These are phyloP conservation scores for Muntiacus reevesi DNA, from an alignment of 2,113 vertebrate species.

Conservation along the genomic window DNA sequence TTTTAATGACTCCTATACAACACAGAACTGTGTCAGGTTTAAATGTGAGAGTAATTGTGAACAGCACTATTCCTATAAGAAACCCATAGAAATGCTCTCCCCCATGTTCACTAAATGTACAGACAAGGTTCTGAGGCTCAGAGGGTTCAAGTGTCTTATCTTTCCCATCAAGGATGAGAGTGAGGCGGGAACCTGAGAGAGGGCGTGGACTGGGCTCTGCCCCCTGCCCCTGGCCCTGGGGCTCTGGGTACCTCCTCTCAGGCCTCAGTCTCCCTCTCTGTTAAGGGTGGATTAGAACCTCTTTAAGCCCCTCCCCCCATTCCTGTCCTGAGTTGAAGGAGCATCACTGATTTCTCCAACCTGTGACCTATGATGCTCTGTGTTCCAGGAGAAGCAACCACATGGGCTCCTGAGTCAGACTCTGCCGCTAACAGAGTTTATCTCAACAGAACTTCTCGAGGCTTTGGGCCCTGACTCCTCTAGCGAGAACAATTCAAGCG, in stretches of 20 bases:
- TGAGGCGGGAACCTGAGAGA: not conserved
- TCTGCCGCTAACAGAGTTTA: not conserved
- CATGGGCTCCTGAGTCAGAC: not conserved
- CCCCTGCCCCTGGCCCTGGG: not conserved
- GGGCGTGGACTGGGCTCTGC: not conserved
- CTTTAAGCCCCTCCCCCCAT: not conserved
- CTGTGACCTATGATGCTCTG: not conserved
- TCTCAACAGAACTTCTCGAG: not conserved
- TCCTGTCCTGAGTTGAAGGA: not conserved
- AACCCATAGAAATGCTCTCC: not conserved
- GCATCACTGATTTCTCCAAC: not conserved
- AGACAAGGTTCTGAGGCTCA: not conserved
- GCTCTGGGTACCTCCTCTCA: not conserved
- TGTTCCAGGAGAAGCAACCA: not conserved
- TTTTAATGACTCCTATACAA: slow-evolving; percentile 5
- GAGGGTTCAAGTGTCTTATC: not conserved
- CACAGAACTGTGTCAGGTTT: not conserved
- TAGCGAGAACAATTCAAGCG: not conserved
- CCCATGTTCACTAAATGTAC: not conserved
- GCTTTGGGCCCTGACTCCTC: not conserved
- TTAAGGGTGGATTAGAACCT: not conserved
- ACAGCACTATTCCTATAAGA: not conserved
- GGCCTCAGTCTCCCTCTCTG: not conserved
- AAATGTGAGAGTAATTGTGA: not conserved
- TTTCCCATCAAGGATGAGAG: not conserved